Evolutionary conservation across 2,113 vertebrate genomes (phyloP).

Genomic region (Lamprologus ornatipinnis): DNA sequence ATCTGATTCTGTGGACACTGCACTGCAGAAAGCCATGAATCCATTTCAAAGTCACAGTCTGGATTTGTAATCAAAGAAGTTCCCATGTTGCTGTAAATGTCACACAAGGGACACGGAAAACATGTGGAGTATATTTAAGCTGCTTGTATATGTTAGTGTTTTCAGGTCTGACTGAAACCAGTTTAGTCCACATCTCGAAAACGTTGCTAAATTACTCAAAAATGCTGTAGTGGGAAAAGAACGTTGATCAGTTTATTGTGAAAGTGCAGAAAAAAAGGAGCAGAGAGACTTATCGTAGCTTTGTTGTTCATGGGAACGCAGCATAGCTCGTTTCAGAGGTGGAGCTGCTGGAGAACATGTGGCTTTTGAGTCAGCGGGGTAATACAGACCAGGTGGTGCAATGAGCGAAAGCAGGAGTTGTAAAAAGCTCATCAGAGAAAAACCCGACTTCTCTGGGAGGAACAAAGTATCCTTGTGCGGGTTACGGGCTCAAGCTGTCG

Average conservation of each 20-base stretch:
- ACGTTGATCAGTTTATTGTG: neutral
- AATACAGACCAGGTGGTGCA: conserved; percentile 66
- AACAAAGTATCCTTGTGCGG: conserved; percentile 50
- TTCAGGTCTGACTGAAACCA: neutral
- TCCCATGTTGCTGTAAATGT: conserved; percentile 37
- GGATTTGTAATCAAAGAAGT: conserved; percentile 25
- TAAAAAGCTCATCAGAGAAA: conserved; percentile 67
- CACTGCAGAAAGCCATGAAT: conserved; percentile 5
- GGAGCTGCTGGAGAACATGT: conserved; percentile 15
- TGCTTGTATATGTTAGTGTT: neutral
- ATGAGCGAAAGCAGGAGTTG: conserved; percentile 48
- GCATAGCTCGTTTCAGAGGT: neutral
- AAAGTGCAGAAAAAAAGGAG: neutral
- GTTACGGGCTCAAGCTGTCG: conserved; percentile 15
- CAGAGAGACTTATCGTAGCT: neutral
- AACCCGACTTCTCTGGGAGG: conserved; percentile 39
- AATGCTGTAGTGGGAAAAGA: neutral
- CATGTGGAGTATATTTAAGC: conserved; percentile 36
- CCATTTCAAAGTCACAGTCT: conserved; percentile 34
- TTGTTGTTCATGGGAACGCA: conserved; percentile 15
- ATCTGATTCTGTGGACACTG: neutral
- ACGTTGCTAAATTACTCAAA: neutral
- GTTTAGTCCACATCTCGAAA: neutral
- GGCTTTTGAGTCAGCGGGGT: conserved; percentile 45
- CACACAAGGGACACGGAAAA: conserved; percentile 12